Evolutionary conservation across 2,888 invertebrate species (phyloP), one percentile per base, ranked within the genome.

Genomic region (Chalcosyrphus nemorum): DNA sequence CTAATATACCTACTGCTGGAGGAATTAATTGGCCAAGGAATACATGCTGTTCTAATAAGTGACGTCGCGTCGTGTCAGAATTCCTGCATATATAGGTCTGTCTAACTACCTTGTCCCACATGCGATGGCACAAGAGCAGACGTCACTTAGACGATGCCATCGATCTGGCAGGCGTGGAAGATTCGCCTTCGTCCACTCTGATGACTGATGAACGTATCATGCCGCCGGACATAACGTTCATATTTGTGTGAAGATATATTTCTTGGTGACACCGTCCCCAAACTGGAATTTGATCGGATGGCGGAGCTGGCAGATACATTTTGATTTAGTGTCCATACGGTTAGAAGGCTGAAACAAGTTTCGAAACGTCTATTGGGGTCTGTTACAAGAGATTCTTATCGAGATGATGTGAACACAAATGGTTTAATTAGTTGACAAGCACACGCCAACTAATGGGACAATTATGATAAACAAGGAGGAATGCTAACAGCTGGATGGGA

Each of bases 341-440:
- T 41, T 15, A 52, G 38, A 24, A 15, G 11, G 4, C 0, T 5
- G 3, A 41, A 77, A 71, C 77, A 41, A 9, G 70, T 70, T 54
- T 61, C 54, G 61, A 61, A 56, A n/a, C 54, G 38, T 56, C 68
- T 59, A 15, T 27, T 45, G 61, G 35, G 61, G 35, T 45, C 6
- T 19, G 5, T 19, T 17, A 70, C 59, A 63, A 77, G 77, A 77
- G 77, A 77, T 63, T 77, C 29, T 63, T 70, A 77, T 77, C 77
- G 45, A 47, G 56, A 54, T 70, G 19, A 77, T 77, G 70, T 70
- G 77, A 77, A 63, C 77, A 70, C 68, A 77, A 71, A 77, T 50
- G 71, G 65, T 71, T 71, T 78, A 71, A 78, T 78, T 78, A 78
- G 78, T 24, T 17, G 43, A 78, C 71, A 78, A 38, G 78, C 78